Evolutionary conservation across 2,797 vertebrate species (phyloP).

Genomic region (Sternotherus odoratus): DNA sequence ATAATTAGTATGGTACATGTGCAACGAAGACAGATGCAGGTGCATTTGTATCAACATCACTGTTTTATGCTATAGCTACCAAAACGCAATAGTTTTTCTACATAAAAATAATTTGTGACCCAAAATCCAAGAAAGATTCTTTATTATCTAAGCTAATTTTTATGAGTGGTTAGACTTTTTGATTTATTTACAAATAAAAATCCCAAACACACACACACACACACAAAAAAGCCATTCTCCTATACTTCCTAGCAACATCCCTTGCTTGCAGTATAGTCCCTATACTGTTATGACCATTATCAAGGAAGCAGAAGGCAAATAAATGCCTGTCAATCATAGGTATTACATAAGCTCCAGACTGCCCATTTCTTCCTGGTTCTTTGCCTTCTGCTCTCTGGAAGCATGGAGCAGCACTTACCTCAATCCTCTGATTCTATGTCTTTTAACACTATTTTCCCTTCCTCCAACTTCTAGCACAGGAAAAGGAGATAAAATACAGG

Average conservation of each 20-base stretch:
- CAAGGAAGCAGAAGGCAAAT: constrained; percentile 11
- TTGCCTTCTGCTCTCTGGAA: constrained; percentile 4
- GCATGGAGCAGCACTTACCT: neutral
- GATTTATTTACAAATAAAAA: constrained; percentile 70
- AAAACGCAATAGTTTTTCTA: constrained; percentile 48
- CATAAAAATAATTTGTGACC: constrained; percentile 49
- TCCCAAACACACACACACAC: neutral
- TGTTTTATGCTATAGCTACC: constrained; percentile 49
- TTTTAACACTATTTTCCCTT: constrained; percentile 17
- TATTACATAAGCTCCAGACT: neutral
- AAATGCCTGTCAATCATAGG: neutral
- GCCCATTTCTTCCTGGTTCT: constrained; percentile 14
- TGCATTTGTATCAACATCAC: constrained; percentile 59
- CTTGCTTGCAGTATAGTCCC: neutral
- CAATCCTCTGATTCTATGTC: neutral
- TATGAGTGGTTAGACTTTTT: constrained; percentile 42
- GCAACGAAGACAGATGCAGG: constrained; percentile 68
- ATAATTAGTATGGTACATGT: constrained; percentile 65
- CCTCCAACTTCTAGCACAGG: constrained; percentile 5
- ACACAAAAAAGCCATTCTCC: constrained; percentile 35
- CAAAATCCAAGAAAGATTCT: constrained; percentile 29
- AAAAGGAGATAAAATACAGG: constrained; percentile 31
- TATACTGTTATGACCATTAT: rapidly evolving
- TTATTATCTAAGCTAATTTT: constrained; percentile 63
- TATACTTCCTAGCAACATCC: constrained; percentile 36